Evolutionary conservation across 2,888 invertebrate species (phyloP), one percentile per base, ranked within the genome.

Genomic region (Venusia cambrica): DNA sequence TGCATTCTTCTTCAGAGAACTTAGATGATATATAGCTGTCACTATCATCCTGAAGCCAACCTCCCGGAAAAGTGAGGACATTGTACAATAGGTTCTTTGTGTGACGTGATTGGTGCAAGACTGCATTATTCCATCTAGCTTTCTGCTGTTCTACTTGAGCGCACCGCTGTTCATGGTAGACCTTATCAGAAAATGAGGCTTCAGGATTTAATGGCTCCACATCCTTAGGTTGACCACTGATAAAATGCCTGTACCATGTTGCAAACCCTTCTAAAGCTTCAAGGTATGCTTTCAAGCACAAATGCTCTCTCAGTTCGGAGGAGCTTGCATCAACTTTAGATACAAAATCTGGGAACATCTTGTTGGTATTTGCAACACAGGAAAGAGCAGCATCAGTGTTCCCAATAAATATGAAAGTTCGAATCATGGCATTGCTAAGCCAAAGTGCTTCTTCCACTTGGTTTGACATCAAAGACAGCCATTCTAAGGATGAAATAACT

Each of bases 351-450:
- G 84, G 75, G 40, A 78, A 85, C 72, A 87, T 64, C 44, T 73
- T 59, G 26, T 69, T 70, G 1, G 87, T 41, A 51, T 57, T 77
- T 6, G 50, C 51, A 53, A 95, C 92, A 29, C 94, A 92, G 41
- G 91, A 87, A 25, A 93, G 89, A 9, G 97, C 95, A 37, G 96
- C 96, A 62, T 94, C 93, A 28, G 94, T 83, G 72, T 97, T 97
- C 12, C 92, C 91, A 54, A 93, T 89, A 1, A 92, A 93, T 41
- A 98, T 87, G 70, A 97, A 97, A 36, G 90, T 91, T 40, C 97
- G 91, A 59, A 97, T 93, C 67, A 98, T 89, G 6, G 95, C 92
- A 87, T 97, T 97, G n/a, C 94, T 92, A 64, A 97, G 93, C 89
- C 92, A 92, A 9, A 98, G 67, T 4, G 95, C 93, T 75, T 97